A percentile compares a stretch with the other conserved stretches of the same genome.
Evolutionary conservation across 2,113 vertebrate genomes (phyloP).

Genomic region (Microtus ochrogaster): DNA sequence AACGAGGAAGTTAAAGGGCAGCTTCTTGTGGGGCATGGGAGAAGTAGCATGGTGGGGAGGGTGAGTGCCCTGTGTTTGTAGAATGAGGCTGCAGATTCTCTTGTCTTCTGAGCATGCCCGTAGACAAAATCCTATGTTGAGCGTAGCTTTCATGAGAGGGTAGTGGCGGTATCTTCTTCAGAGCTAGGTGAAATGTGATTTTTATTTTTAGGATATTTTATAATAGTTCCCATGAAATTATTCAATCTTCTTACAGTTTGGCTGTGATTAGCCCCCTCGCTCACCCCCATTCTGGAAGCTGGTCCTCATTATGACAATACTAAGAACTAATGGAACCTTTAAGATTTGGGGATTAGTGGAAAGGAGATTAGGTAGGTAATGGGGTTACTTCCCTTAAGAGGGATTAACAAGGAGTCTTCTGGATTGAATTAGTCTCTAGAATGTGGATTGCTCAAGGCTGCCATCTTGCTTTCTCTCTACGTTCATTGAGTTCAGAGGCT

Average conservation of each 20-base stretch:
- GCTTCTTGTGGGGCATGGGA: accelerated
- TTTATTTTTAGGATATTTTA: neutral
- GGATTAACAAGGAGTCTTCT: neutral
- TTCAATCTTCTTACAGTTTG: neutral
- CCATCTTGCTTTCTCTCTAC: neutral
- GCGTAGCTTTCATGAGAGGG: neutral
- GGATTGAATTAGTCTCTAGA: neutral
- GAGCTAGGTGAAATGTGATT: neutral
- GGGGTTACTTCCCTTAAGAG: neutral
- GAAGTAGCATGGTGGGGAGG: too few species aligned
- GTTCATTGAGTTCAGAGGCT: neutral
- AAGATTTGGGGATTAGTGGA: neutral
- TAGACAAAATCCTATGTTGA: neutral
- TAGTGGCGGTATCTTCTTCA: neutral
- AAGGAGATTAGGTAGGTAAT: neutral
- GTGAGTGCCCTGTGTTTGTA: neutral
- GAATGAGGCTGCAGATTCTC: neutral
- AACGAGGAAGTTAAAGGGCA: neutral
- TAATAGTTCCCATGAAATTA: neutral
- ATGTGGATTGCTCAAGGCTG: neutral
- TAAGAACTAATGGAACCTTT: neutral
- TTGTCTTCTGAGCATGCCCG: neutral
- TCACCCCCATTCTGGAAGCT: neutral
- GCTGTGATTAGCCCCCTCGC: neutral
- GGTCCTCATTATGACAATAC: neutral